Evolutionary conservation across 2,113 vertebrate species (phyloP), one percentile per base, ranked within the genome.

Genomic region (Saguinus midas): DNA sequence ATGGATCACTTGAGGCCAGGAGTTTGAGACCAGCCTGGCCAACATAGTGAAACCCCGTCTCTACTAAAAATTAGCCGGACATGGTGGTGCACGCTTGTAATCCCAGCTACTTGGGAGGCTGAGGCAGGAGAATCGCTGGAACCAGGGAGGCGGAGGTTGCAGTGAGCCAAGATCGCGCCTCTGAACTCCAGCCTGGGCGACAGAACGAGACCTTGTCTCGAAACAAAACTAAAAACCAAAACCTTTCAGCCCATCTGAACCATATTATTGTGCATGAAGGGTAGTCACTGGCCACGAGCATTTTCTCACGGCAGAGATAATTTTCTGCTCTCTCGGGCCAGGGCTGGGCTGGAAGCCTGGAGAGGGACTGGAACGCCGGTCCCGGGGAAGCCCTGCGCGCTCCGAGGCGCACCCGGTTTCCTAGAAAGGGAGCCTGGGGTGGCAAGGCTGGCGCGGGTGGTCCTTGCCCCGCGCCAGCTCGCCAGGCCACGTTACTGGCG

Each of bases 401-500:
- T 66, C 37, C 13, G 1, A 32, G n/a, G 25, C 29, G 45, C 84
- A 16, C 40, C n/a, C 18, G 1, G 11, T 12, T 35, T 18, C 17
- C 6, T 11, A 48, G 23, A 27, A 17, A 7, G 21, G n/a, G 57
- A 37, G 50, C 9, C 50, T 0, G 17, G 45, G 43, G 70, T 4
- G 50, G 78, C 13, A 11, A 58, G 75, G 29, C 29, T 29, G 29
- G 5, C 32, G 20, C 78, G 2, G 78, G 50, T n/a, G 1, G 40
- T 16, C 81, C 52, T 10, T 11, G 0, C 32, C 40, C 11, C 8
- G 8, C 70, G 40, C 48, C 64, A 1, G 84, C 37, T 27, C 45
- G 18, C 8, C 6, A 1, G 3, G 4, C 45, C 6, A 8, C 16
- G n/a, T 17, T 1, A n/a, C 27, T 21, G 4, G 3, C 8, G 6